These are phyloP conservation scores for Lasioglossum morio DNA, from an alignment of 2,888 invertebrate genomes.

Conservation along the genomic window DNA sequence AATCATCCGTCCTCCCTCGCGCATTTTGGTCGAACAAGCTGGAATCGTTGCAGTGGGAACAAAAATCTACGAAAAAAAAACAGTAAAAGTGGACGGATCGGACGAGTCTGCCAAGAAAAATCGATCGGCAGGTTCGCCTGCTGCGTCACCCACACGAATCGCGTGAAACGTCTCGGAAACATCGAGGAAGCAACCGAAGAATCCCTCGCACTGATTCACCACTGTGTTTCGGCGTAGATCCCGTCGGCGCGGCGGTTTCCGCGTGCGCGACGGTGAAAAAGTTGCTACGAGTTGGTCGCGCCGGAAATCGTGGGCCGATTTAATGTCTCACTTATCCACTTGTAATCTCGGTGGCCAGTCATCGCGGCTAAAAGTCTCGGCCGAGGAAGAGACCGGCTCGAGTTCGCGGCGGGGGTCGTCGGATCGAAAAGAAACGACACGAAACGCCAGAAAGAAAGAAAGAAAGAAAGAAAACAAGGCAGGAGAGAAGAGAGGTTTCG, in stretches of 20 bases:
- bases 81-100: not conserved
- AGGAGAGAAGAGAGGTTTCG: constrained; percentile 17
- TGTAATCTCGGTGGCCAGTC: constrained; percentile 64
- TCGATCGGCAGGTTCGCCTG: too few species aligned
- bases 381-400: constrained; percentile 23
- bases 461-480: not conserved
- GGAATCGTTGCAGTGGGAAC: not conserved
- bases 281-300: not conserved
- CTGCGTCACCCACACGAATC: not conserved
- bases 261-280: not conserved
- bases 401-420: constrained; percentile 30
- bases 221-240: not conserved
- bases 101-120: not conserved
- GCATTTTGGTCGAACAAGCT: not conserved
- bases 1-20: not conserved
- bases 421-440: constrained; percentile 29
- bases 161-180: not conserved
- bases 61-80: not conserved
- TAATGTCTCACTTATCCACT: constrained; percentile 72
- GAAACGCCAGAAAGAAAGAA: not conserved
- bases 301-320: constrained; percentile 70
- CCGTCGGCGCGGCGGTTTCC: not conserved
- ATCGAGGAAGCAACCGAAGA: not conserved
- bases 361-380: constrained; percentile 65
- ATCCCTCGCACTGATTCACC: not conserved